Conservation (phyloP, 2,888 invertebrate genomes). For the Blera fallax region DNA sequence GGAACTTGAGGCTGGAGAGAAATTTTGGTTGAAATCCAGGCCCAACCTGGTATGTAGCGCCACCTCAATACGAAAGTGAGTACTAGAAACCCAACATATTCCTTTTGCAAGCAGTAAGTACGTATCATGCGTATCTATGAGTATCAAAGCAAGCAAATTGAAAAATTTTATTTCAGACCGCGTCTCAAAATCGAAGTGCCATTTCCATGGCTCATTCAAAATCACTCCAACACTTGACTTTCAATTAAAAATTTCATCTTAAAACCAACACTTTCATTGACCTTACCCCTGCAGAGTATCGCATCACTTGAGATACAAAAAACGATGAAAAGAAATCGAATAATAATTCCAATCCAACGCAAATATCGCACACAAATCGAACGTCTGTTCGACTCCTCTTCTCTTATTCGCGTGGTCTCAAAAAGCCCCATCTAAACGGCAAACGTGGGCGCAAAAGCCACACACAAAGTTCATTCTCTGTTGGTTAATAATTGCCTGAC, state of each 20-base stretch:
- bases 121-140: too few relatives aligned
- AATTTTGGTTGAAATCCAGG: too few relatives aligned
- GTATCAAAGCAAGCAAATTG: too few relatives aligned
- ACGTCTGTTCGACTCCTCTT: not conserved
- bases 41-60: too few relatives aligned
- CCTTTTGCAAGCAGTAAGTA: too few relatives aligned
- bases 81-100: too few relatives aligned
- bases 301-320: not conserved
- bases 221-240: conserved; percentile 49
- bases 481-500: conserved; percentile 58
- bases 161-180: not conserved
- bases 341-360: conserved; percentile 30
- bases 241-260: conserved; percentile 32
- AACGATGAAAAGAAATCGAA: conserved; percentile 1
- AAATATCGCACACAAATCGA: conserved; percentile 37
- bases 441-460: conserved; percentile 54
- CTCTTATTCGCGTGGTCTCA: conserved; percentile 45
- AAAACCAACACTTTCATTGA: conserved; percentile 30
- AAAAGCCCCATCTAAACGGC: conserved; percentile 31
- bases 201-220: not conserved
- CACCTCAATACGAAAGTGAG: too few relatives aligned
- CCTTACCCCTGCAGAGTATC: conserved; percentile 12
- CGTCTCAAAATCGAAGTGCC: not conserved
- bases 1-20: too few relatives aligned
- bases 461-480: conserved; percentile 38